phyloP scores from a whole-genome alignment of 2,113 vertebrate genomes.

The Actenoides lindsayi region DNA sequence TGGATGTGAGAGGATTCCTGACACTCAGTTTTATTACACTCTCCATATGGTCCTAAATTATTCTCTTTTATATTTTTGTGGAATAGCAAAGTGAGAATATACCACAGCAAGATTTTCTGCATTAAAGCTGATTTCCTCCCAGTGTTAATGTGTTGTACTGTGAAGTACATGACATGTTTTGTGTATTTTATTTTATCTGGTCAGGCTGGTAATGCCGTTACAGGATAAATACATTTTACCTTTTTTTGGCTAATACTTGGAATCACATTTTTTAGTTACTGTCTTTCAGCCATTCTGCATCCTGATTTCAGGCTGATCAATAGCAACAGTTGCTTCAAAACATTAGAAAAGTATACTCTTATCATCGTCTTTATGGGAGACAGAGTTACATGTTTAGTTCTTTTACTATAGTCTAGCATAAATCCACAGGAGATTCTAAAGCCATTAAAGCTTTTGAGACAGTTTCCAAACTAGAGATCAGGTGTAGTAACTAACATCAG shows the following conservation, averaged over 20 bases:
- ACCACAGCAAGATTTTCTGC: background rate
- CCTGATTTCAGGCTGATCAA: background rate
- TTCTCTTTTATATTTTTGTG: background rate
- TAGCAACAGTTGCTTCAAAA: background rate
- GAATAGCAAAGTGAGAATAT: background rate
- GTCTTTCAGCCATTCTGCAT: background rate
- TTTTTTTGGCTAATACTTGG: background rate
- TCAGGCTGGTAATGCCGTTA: background rate
- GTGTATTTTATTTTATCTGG: background rate
- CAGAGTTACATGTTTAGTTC: background rate
- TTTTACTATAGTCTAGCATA: background rate
- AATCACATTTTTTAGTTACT: background rate
- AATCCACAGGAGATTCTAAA: background rate
- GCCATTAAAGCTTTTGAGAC: background rate
- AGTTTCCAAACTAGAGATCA: background rate
- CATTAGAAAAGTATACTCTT: background rate
- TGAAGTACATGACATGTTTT: background rate
- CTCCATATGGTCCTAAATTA: background rate
- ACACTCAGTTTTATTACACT: background rate
- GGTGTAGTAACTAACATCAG: background rate
- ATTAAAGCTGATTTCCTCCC: background rate
- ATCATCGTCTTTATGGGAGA: background rate
- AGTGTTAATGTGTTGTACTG: background rate
- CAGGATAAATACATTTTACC: background rate
- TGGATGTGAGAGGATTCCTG: background rate